Base-by-base conservation (phyloP, 2,113 vertebrate genomes). In the Oryzias curvinotus region DNA sequence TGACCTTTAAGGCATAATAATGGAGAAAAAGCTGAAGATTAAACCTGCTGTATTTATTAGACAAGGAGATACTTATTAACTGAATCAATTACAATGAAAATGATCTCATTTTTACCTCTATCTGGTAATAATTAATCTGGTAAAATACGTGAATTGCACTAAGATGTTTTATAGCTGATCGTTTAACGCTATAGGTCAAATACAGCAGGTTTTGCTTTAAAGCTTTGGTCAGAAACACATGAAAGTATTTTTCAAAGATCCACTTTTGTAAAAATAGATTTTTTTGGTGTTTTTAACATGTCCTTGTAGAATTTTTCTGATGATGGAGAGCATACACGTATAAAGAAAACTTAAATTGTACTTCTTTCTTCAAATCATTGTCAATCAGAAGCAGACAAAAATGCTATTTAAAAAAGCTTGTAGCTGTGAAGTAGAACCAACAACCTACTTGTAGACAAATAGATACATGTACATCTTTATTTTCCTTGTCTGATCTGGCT, bases 1-100 rank as follows among this genome's bases (percentile, higher is more conserved):
- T 81, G 81, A 87, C 83, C 84, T 69, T 49, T 53, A 57, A 63
- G 62, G 68, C 65, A 26, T 47, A 47, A 47, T 69, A 65, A 80
- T 73, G 62, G 71, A 71, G 49, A 62, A 82, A 78, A 75, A 23
- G 68, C 57, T 23, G 25, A 28, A 52, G 62, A 83, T 75, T 71
- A 81, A 80, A 76, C 26, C 52, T 53, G 60, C 64, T 49, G 16
- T 64, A 84, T 75, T 71, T 45, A 78, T 47, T 2, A 76, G 49
- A 61, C 14, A 62, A 49, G 43, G 55, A 73, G 52, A 65, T 44
- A 71, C 81, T 61, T 57, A 69, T 52, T 59, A 67, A 55, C 70
- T 60, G 48, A 78, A 66, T 21, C 48, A 75, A 81, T 77, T 79
- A 68, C 30, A 72, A 74, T 71, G 51, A 59, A 71, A 51, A 51